Percentiles rank a stretch among this genome's conserved stretches.
Conservation (phyloP, 2,113 vertebrate species). For the Naja naja region DNA sequence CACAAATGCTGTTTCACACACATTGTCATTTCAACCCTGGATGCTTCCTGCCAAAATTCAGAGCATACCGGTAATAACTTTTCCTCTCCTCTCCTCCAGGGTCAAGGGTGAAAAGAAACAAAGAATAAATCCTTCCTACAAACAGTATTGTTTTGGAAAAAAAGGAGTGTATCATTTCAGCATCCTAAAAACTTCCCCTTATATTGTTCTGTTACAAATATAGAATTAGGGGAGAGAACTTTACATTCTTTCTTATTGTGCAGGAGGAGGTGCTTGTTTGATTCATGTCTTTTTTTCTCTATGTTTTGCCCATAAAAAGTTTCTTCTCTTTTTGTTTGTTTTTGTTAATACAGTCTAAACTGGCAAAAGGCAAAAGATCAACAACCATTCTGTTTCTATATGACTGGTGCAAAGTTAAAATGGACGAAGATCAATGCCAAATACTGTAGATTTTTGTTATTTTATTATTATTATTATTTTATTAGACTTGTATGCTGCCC, state of each 20-base stretch:
- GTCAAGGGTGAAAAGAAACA: background rate
- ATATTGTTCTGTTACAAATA: background rate
- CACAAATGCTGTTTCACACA: background rate
- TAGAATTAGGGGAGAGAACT: background rate
- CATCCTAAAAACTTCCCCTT: background rate
- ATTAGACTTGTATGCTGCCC: too few relatives aligned
- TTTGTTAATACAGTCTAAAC: background rate
- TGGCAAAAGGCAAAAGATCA: background rate
- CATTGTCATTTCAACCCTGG: background rate
- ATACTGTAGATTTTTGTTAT: background rate
- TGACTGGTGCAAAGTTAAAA: background rate
- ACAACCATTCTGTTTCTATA: background rate
- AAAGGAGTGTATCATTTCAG: background rate
- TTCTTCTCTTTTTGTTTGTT: background rate
- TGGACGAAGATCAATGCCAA: background rate
- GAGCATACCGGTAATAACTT: background rate
- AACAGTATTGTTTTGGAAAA: background rate
- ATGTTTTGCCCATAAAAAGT: background rate
- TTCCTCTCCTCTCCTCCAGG: background rate
- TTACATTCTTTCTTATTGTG: background rate
- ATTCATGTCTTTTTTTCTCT: background rate
- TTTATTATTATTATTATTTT: too few relatives aligned
- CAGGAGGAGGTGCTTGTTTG: background rate
- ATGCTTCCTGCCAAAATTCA: background rate
- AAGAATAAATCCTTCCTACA: background rate